Conservation (phyloP, 2,888 invertebrate species). For the Abrostola triplasia region DNA sequence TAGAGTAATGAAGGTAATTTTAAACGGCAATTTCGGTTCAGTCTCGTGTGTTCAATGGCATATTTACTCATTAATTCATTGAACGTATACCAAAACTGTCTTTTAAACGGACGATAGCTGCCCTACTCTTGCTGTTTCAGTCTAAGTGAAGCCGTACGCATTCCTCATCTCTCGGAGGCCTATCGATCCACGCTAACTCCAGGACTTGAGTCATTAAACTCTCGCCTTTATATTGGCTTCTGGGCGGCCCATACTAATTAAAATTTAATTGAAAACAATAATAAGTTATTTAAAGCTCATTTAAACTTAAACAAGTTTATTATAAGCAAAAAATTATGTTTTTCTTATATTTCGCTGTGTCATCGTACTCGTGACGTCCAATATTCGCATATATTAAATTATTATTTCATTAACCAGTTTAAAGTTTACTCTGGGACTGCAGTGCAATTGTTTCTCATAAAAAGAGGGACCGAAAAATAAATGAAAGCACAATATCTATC, state of each 20-base stretch:
- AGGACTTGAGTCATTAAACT: constrained; percentile 23
- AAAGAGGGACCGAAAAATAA: no score
- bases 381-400: no score
- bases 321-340: no score
- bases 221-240: constrained; percentile 31
- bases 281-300: neutral
- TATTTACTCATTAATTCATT: no score
- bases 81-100: neutral
- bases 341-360: no score
- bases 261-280: constrained; percentile 14
- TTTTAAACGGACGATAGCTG: neutral
- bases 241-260: constrained; percentile 14
- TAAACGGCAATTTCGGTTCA: no score
- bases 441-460: no score
- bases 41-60: no score
- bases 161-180: constrained; percentile 15
- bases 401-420: no score
- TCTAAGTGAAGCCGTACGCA: constrained; percentile 28
- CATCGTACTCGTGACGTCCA: no score
- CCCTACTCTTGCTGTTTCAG: neutral
- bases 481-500: neutral
- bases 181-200: constrained; percentile 35
- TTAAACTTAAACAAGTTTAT: neutral
- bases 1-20: no score
- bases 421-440: no score